These are phyloP conservation scores for Tychaedon coryphoeus DNA, from an alignment of 2,113 vertebrate genomes.

Conservation along the genomic window DNA sequence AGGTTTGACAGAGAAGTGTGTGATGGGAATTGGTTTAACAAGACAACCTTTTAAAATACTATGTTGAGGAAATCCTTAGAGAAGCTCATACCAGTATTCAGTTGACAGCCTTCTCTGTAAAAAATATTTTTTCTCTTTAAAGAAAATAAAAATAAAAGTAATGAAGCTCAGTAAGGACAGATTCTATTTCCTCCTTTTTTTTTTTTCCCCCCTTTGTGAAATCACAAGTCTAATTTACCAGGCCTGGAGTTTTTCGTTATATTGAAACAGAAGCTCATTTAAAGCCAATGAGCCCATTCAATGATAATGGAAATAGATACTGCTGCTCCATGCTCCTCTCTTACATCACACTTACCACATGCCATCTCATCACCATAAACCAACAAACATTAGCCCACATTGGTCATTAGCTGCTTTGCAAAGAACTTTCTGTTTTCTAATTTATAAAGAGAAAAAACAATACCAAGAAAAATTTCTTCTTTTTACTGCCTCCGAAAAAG, in stretches of 20 bases:
- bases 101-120: neutral
- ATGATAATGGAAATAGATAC: neutral
- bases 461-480: neutral
- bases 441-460: neutral
- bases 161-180: neutral
- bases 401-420: neutral
- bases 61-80: neutral
- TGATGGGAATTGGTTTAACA: conserved; percentile 5
- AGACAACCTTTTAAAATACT: neutral
- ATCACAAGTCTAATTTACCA: neutral
- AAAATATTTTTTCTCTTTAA: neutral
- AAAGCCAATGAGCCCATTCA: neutral
- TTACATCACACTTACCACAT: neutral
- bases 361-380: neutral
- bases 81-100: neutral
- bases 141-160: conserved; percentile 17
- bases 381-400: neutral
- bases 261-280: neutral
- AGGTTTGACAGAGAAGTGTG: neutral
- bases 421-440: neutral
- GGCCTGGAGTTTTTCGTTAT: neutral
- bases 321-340: neutral
- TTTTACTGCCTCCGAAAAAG: neutral
- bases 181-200: rapidly evolving
- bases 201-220: neutral